Evolutionary conservation across 2,888 invertebrate genomes (phyloP), one percentile per base, ranked within the genome.

Genomic region (Reticulitermes lucifugus): DNA sequence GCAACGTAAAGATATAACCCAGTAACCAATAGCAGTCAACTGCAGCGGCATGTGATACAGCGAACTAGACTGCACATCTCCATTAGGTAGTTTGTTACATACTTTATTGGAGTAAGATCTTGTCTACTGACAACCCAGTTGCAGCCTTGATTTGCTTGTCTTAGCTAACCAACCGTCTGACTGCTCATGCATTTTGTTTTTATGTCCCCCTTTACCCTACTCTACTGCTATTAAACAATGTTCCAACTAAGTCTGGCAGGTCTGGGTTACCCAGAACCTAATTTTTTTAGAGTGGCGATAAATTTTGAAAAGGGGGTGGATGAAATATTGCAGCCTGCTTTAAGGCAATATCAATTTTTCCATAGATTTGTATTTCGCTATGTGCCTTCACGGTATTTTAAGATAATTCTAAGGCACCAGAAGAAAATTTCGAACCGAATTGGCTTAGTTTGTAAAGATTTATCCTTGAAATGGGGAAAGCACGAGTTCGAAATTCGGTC

Each of bases 81-180:
- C 79, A 79, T 79, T 79, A 46, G 79, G 79, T 51, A 51, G 79
- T 79, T 79, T 51, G 79, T 79, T 79, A 79, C 55, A 79, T 79
- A 79, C 55, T 79, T 79, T 79, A 79, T 79, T 79, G 29, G 79
- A 55, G 51, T 18, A 75, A 75, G 41, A 2, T 75, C 46, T 79
- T 25, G 12, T 51, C 55, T 25, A 46, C 79, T 79, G 79, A 79
- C 79, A 79, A 46, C 51, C 12, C 79, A 55, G 51, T 79, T 79
- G 79, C 79, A 77, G 41, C 41, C 5, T 14, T 55, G n/a, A 43
- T 77, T 43, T 10, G 22, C 75, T 0, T 79, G 55, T 79, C 79
- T 22, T 1, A 55, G 55, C 55, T 65, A 65, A 65, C 25, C 65
- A 65, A 65, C 25, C 25, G 65, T 65, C 5, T 65, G n/a, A n/a